A percentile compares a stretch with the other conserved stretches of the same genome.
Evolutionary conservation across 2,113 vertebrate species (phyloP).

Genomic region (Phalacrocorax brasilianus): DNA sequence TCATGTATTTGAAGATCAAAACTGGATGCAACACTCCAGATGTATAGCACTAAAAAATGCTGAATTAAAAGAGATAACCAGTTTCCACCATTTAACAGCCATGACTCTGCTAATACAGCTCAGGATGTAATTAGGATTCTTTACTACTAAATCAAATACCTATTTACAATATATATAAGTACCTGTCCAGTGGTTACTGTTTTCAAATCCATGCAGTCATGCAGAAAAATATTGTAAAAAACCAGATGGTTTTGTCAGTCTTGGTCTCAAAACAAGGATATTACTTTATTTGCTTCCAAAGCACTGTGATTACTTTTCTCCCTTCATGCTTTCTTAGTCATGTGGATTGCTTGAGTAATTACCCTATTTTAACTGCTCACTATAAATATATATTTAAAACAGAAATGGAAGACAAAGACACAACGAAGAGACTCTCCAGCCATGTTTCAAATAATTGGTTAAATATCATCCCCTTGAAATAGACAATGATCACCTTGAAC

Average conservation of each 20-base stretch:
- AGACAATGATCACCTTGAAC: not conserved
- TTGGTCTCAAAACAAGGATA: not conserved
- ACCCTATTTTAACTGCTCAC: not conserved
- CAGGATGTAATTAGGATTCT: not conserved
- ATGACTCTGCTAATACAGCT: not conserved
- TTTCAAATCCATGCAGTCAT: not conserved
- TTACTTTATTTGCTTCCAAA: not conserved
- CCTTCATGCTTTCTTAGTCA: not conserved
- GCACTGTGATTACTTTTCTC: not conserved
- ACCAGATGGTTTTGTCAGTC: not conserved
- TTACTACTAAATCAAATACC: not conserved
- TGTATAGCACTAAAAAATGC: rapidly evolving
- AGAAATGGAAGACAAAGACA: not conserved
- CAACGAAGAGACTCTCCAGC: not conserved
- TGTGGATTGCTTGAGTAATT: not conserved
- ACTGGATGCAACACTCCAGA: not conserved
- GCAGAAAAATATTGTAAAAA: not conserved
- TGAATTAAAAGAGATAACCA: not conserved
- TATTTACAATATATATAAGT: not conserved
- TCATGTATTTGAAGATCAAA: not conserved
- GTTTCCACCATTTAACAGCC: not conserved
- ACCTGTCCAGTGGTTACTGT: not conserved
- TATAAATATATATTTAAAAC: not conserved
- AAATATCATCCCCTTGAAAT: not conserved
- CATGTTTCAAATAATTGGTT: not conserved